Evolutionary conservation across 2,113 vertebrate species (phyloP).

Genomic region (Drymodes brunneopygia): DNA sequence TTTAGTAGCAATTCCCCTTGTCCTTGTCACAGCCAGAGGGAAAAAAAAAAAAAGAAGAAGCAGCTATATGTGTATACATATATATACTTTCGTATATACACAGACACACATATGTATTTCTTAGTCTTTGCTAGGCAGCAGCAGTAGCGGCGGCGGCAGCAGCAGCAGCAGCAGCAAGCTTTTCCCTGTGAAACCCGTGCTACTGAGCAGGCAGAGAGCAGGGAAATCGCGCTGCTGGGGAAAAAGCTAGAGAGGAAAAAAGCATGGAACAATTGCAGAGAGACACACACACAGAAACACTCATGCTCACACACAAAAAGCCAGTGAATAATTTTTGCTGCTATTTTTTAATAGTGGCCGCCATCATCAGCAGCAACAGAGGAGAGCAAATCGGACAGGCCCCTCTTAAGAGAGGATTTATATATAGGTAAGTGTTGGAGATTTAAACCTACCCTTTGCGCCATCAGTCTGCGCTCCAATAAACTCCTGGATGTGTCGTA

Average conservation of each 20-base stretch:
- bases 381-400: constrained; percentile 76
- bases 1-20: constrained; percentile 75
- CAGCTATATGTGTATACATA: constrained; percentile 58
- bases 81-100: constrained; percentile 57
- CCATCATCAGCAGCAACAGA: constrained; percentile 73
- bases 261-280: constrained; percentile 82
- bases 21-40: constrained; percentile 77
- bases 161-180: constrained; percentile 46
- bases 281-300: constrained; percentile 70
- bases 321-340: constrained; percentile 80
- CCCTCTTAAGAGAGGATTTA: constrained; percentile 86
- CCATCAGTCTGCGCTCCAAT: constrained; percentile 99
- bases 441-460: constrained; percentile 99
- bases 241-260: constrained; percentile 74
- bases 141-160: not conserved
- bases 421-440: constrained; percentile 92
- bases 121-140: not conserved
- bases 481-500: constrained; percentile 97
- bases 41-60: constrained; percentile 64
- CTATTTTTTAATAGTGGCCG: constrained; percentile 79
- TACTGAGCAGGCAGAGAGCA: constrained; percentile 74
- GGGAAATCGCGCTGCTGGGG: constrained; percentile 71
- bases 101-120: constrained; percentile 44
- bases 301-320: constrained; percentile 74
- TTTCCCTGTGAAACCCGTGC: constrained; percentile 79